Conservation (phyloP, 2,797 vertebrate genomes). For the Meriones psammophilus region DNA sequence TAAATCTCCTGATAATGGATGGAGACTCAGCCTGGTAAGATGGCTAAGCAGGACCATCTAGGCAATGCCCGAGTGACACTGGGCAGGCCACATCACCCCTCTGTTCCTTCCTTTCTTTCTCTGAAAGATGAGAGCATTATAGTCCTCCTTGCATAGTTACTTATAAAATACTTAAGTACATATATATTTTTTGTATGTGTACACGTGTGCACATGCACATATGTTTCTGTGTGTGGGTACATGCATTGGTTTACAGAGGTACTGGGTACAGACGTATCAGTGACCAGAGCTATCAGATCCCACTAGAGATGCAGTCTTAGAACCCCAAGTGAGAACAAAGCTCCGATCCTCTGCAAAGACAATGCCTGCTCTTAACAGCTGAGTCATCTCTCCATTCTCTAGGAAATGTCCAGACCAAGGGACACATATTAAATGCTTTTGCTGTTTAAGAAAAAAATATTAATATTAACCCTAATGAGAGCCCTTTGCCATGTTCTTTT, state of each 20-base stretch:
- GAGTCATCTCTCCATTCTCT: background rate
- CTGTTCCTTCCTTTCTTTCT: background rate
- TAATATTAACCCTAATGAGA: background rate
- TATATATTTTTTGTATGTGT: background rate
- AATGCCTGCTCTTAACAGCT: background rate
- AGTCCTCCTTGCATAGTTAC: background rate
- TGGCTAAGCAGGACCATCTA: background rate
- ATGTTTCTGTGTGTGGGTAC: background rate
- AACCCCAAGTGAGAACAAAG: background rate
- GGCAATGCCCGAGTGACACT: too few species aligned
- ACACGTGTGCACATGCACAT: background rate
- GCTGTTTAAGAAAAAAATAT: constrained; percentile 32
- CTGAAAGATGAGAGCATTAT: background rate
- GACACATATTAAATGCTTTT: background rate
- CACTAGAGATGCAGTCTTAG: background rate
- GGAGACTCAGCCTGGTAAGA: background rate
- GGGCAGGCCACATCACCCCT: too few species aligned
- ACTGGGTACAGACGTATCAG: background rate
- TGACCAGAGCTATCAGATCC: background rate
- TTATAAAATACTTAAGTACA: constrained; percentile 7
- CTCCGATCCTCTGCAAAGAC: background rate
- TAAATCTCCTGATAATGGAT: background rate
- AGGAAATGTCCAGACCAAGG: constrained; percentile 1
- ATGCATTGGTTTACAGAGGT: too few species aligned
- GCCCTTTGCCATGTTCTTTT: constrained; percentile 10